Base-by-base conservation (phyloP, 2,797 vertebrate species). In the Centroberyx gerrardi region DNA sequence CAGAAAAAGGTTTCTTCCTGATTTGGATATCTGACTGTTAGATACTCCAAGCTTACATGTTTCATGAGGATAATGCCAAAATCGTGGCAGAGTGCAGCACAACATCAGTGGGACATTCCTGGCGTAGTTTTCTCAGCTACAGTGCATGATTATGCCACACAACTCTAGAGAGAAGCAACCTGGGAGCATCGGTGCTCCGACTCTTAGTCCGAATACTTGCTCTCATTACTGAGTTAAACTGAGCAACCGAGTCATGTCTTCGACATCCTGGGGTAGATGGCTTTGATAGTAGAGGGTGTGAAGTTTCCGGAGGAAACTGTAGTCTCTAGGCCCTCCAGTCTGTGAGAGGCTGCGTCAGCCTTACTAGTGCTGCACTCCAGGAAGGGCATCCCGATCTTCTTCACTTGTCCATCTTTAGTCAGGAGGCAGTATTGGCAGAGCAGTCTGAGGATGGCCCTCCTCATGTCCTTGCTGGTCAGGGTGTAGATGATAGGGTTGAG, bases 401-500 rank as follows among this genome's bases (percentile, higher is more conserved):
- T 95, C 54, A 95, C 80, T 10, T 94, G 93, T 5, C 95, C 94
- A 0, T 96, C 96, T 52, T 93, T 89, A 0, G 94, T 94, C 1
- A 95, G 4, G n/a, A 95, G 90, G 60, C 95, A 86, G 80, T 58
- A 91, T 69, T 92, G 90, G 88, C 96, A 97, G 8, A 97, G 76
- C 22, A 98, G 92, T 62, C 90, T 72, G 61, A 97, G 73, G 72
- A 98, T 97, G 62, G 95, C 96, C 40, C 86, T 87, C 60, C 97
- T 90, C 94, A 98, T 96, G 91, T 97, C 96, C 68, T 93, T 95
- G 92, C 96, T 97, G 87, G 96, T 98, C 75, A 97, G 91, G 0
- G 97, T 97, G 93, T 98, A 98, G 90, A 98, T 97, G 85, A 98
- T 96, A 28, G 97, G 97, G 81, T 98, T 98, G 0, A 98, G 92